Base-by-base conservation (phyloP, 2,888 invertebrate species). In the Drosophila cracens region DNA sequence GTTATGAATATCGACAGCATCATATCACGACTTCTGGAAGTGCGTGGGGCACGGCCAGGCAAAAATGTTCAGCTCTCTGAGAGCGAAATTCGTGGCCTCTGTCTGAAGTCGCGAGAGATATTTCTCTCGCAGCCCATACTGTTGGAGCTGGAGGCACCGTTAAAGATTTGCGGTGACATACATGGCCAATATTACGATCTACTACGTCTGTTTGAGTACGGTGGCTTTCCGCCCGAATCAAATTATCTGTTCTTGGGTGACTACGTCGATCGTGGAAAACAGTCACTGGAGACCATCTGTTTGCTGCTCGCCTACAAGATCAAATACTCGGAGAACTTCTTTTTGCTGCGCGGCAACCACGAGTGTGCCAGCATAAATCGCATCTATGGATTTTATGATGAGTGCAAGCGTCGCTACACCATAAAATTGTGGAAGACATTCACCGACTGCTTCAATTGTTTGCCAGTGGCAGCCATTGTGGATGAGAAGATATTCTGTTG, bases 341-440 rank as follows among this genome's bases (percentile, higher is more conserved):
- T 99, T 94, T 95, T 99, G 89, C 95, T 99, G 88, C 95, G 99
- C 93, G 99, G 99, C 85, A 99, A 99, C 94, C 99, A 99, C 93
- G 99, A 99, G 93, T 99, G 99, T 93, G 99, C 99, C 82, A 98
- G 98, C 93, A 99, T 99, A 94, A 99, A 99, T 95, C 96, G 99
- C 94, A 98, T 98, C 94, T 99, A 99, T 94, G 98, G 98, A 31
- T 99, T 99, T 94, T 99, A 99, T 93, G 99, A 99, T 93, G 99
- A 99, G 94, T 99, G 99, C 96, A 96, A 97, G 94, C 94, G 96
- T 92, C 95, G 96, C 91, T 99, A 99, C 94, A 99, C 99, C 94
- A 99, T 99, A 92, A 99, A 99, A 94, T 94, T 99, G 92, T 99
- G 99, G 99, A 99, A 99, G 95, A 99, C 99, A 18, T 99, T 99